phyloP scores from a whole-genome alignment of 2,888 invertebrate species.

The Netelia fuscicornis region DNA sequence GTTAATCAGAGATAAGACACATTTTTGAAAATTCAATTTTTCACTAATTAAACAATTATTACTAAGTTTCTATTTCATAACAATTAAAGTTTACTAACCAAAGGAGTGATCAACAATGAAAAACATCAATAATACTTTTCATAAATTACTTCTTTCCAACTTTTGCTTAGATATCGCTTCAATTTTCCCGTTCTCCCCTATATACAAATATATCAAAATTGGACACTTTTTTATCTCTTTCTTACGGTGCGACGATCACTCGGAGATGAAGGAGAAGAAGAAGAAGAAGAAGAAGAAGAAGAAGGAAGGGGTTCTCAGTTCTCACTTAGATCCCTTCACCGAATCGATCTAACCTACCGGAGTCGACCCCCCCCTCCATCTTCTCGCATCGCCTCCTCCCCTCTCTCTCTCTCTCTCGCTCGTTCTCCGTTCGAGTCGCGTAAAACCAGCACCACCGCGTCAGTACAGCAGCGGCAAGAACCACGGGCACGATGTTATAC shows the following conservation, averaged over 20 bases:
- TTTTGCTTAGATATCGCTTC: too few species aligned
- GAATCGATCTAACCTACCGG: constrained; percentile 26
- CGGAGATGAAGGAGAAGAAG: neutral
- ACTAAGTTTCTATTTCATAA: too few species aligned
- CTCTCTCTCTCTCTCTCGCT: constrained; percentile 20
- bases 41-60: too few species aligned
- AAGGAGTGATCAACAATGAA: too few species aligned
- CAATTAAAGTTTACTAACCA: too few species aligned
- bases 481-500: constrained; percentile 3
- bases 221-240: neutral
- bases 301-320: constrained; percentile 34
- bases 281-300: too few species aligned
- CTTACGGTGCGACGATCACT: neutral
- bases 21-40: too few species aligned
- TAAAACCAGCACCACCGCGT: constrained; percentile 39
- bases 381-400: neutral
- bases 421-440: constrained; percentile 58
- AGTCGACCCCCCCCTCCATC: constrained; percentile 8
- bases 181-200: neutral
- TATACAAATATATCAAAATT: neutral
- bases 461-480: constrained; percentile 36
- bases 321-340: constrained; percentile 50
- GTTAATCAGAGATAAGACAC: too few species aligned
- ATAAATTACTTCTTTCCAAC: too few species aligned
- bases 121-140: too few species aligned